A percentile compares a stretch with the other conserved stretches of the same genome.
These are phyloP conservation scores for Hirtodrosophila histrioides DNA, from an alignment of 2,888 invertebrate species.

Conservation along the genomic window DNA sequence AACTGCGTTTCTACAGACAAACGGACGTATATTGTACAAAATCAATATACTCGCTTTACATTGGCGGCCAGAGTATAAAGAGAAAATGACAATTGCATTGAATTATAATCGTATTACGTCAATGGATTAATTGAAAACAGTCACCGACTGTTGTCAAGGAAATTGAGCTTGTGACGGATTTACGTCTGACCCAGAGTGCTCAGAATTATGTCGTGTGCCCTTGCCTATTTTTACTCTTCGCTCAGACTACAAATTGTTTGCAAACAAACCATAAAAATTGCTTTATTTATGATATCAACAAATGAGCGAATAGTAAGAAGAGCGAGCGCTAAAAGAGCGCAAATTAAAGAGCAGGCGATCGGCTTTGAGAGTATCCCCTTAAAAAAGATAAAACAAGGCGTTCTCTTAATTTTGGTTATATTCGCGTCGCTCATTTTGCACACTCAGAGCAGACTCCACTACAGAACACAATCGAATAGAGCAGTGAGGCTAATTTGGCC, in stretches of 20 bases:
- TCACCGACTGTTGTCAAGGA: constrained; percentile 20
- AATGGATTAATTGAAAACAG: constrained; percentile 54
- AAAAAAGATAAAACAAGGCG: constrained; percentile 32
- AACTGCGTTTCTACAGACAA: no score
- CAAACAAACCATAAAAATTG: constrained; percentile 52
- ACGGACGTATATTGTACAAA: no score
- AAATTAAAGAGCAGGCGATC: constrained; percentile 36
- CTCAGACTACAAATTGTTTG: constrained; percentile 37
- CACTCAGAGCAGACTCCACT: no score
- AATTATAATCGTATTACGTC: constrained; percentile 65
- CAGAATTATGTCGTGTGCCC: neutral
- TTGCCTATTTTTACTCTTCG: constrained; percentile 6
- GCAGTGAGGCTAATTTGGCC: constrained; percentile 6
- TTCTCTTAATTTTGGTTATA: constrained; percentile 23
- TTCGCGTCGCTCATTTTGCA: neutral
- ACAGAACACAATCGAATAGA: neutral
- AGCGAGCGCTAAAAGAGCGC: constrained; percentile 21
- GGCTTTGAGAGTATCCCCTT: constrained; percentile 11
- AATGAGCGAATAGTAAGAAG: constrained; percentile 8
- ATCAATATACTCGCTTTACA: no score
- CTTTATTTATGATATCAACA: constrained; percentile 49
- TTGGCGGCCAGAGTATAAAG: neutral
- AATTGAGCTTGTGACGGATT: constrained; percentile 47
- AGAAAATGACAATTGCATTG: constrained; percentile 45
- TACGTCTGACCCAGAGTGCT: constrained; percentile 6